Evolutionary conservation across 2,797 vertebrate genomes (phyloP).

Genomic region (Hyperoplus immaculatus): DNA sequence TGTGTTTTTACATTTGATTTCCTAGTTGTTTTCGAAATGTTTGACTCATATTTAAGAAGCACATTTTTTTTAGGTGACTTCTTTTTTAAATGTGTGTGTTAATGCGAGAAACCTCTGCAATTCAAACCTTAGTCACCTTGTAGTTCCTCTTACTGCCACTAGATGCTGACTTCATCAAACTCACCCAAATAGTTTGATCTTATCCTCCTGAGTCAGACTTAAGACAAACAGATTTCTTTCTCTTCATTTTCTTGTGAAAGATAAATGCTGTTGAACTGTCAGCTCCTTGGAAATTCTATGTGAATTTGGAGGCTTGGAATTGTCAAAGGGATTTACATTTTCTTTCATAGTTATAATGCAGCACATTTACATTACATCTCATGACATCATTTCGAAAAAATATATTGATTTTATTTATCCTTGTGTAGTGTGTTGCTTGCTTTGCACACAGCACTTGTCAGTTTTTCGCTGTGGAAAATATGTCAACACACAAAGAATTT

Average conservation of each 20-base stretch:
- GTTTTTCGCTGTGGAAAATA: neutral
- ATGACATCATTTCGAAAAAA: no score
- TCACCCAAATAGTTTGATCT: neutral
- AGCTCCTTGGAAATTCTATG: neutral
- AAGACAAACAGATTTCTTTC: neutral
- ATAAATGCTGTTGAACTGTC: neutral
- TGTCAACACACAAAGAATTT: neutral
- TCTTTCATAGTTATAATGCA: neutral
- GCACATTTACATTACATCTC: neutral
- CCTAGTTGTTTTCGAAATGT: neutral
- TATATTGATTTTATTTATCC: neutral
- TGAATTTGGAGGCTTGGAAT: neutral
- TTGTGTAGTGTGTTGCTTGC: neutral
- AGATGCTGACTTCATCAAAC: neutral
- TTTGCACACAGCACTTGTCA: neutral
- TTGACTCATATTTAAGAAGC: no score
- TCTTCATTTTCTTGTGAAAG: neutral
- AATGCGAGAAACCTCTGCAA: neutral
- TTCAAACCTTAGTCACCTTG: neutral
- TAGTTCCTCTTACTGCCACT: neutral
- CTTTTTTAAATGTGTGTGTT: neutral
- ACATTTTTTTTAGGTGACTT: neutral
- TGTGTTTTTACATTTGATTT: neutral
- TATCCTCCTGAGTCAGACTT: neutral
- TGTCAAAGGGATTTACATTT: neutral